A percentile compares a stretch with the other conserved stretches of the same genome.
phyloP scores from a whole-genome alignment of 2,113 vertebrate genomes.

The Montifringilla adamsi region DNA sequence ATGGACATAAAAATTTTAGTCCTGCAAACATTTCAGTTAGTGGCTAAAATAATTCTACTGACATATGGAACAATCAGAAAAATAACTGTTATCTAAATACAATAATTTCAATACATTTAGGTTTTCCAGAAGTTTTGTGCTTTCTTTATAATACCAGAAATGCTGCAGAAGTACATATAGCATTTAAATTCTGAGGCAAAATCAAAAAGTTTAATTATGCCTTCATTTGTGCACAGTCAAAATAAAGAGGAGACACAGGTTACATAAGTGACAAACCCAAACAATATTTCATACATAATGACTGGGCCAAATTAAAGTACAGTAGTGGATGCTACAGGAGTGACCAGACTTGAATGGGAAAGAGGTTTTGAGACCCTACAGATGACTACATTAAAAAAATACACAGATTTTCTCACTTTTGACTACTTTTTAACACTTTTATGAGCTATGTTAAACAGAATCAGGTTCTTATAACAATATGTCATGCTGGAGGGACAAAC shows the following conservation, averaged over 20 bases:
- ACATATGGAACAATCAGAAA: background rate
- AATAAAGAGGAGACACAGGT: background rate
- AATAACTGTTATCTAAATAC: background rate
- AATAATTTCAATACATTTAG: background rate
- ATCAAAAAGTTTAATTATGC: background rate
- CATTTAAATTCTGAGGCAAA: background rate
- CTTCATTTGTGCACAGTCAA: background rate
- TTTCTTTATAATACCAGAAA: background rate
- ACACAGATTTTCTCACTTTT: background rate
- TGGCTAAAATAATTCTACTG: background rate
- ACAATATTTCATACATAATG: background rate
- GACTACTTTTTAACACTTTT: background rate
- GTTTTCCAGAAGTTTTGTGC: background rate
- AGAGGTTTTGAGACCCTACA: background rate
- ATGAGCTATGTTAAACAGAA: background rate
- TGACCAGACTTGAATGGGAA: background rate
- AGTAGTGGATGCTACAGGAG: background rate
- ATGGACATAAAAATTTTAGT: background rate
- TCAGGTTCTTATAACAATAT: background rate
- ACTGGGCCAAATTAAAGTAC: background rate
- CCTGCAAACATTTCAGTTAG: background rate
- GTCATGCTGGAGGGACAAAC: background rate
- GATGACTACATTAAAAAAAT: background rate
- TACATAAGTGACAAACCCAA: background rate
- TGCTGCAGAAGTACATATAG: background rate